Base-by-base conservation (phyloP, 2,888 invertebrate genomes). In the Drosophila anomalata region DNA sequence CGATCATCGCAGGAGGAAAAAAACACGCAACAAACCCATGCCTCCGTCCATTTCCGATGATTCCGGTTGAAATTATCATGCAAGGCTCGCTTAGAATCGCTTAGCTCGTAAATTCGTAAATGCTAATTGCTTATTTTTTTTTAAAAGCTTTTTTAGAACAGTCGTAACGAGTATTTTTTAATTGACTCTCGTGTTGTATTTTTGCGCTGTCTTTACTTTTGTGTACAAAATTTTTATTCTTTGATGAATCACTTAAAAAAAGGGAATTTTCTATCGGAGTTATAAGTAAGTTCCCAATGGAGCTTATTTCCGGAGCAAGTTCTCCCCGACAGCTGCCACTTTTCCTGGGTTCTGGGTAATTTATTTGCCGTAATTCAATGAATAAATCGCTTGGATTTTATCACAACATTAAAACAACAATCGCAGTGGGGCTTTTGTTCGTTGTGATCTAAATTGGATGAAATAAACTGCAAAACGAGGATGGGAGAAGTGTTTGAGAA, bases 1-100 rank as follows among this genome's bases (percentile, higher is more conserved):
- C 51, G 55, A 66, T 73, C 68, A 47, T 50, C 60, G 39, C 39
- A 53, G 29, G 44, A 58, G 29, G 44, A 58, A 59, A 29, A 42
- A 55, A 52, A 50, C 82, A 87, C 86, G 86, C 88, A 73, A 87
- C 47, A 69, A 75, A 44, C 66, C 76, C 71, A 85, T 82, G 79
- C 67, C 66, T 62, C 46, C 67, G 44, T 50, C 24, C 62, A 50
- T n/a, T 51, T 36, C 17, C n/a, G 51, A 70, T 56, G 73, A 54
- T 42, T 71, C 70, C 53, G 36, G 42, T 42, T 57, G 65, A 67
- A 74, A 68, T 76, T 74, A 78, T 87, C 88, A 76, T 65, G 74
- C 83, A 78, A 87, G 75, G 54, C 69, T 70, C 63, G 39, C 77
- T 73, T 69, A 42, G 58, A 70, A 55, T 29, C 48, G 47, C 39